phyloP scores from a whole-genome alignment of 2,113 vertebrate species.

The Osmerus mordax region DNA sequence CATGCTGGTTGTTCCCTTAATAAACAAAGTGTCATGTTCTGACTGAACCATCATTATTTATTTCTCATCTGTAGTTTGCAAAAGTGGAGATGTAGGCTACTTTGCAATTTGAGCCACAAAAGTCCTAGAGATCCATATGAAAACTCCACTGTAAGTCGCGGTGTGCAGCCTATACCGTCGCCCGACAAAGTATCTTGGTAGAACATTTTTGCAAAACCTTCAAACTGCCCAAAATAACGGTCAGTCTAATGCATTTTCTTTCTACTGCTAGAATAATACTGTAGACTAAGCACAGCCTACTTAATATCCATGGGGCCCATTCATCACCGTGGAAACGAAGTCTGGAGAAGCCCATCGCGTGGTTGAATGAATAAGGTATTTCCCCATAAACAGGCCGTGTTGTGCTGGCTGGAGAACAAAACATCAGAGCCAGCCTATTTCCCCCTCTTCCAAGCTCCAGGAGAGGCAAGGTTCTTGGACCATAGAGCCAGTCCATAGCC shows the following conservation, averaged over 20 bases:
- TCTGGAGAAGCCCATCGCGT: neutral
- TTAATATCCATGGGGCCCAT: slow-evolving; percentile 43
- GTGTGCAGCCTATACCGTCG: too few relatives aligned
- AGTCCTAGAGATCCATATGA: too few relatives aligned
- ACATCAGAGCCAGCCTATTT: slow-evolving; percentile 9
- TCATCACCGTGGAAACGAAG: slow-evolving; percentile 35
- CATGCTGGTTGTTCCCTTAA: too few relatives aligned
- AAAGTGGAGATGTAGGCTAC: too few relatives aligned
- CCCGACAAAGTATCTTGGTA: too few relatives aligned
- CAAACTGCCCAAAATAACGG: neutral
- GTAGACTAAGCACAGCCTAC: neutral
- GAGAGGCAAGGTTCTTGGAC: slow-evolving; percentile 35
- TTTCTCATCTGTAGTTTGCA: too few relatives aligned
- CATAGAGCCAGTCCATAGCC: slow-evolving; percentile 16
- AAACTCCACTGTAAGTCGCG: too few relatives aligned
- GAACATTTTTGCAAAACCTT: too few relatives aligned
- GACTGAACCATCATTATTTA: too few relatives aligned
- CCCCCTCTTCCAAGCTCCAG: slow-evolving; percentile 5
- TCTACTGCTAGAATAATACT: too few relatives aligned
- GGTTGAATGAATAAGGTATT: slow-evolving; percentile 16
- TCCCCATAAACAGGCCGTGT: slow-evolving; percentile 29
- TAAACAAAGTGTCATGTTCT: too few relatives aligned
- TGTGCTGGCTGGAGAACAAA: slow-evolving; percentile 23
- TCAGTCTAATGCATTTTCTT: neutral
- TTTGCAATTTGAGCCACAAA: too few relatives aligned